Percentiles rank a stretch among this genome's conserved stretches.
These are phyloP conservation scores for Euphydryas editha DNA, from an alignment of 2,888 invertebrate genomes.

Conservation along the genomic window DNA sequence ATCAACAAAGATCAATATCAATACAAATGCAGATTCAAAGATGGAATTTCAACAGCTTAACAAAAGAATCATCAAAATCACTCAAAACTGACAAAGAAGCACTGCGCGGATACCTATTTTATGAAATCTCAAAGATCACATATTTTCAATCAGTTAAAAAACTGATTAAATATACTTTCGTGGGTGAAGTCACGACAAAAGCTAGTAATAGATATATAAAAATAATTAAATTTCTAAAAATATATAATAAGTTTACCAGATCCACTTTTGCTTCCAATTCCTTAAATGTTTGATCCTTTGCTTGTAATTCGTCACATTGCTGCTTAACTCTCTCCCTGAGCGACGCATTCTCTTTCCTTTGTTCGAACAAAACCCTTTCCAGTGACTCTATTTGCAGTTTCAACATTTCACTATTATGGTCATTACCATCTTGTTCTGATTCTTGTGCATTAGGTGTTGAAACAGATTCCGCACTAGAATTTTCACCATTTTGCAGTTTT, in stretches of 20 bases:
- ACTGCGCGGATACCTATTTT: no score
- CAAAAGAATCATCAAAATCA: no score
- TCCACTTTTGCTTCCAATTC: constrained; percentile 80
- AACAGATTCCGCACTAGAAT: neutral
- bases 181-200: no score
- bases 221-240: neutral
- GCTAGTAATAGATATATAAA: no score
- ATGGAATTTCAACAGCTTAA: no score
- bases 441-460: constrained; percentile 4
- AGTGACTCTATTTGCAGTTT: constrained; percentile 68
- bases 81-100: no score
- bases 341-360: constrained; percentile 64
- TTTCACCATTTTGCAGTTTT: neutral
- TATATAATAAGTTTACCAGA: constrained; percentile 55
- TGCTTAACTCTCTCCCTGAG: constrained; percentile 67
- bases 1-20: no score
- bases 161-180: no score
- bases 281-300: constrained; percentile 69
- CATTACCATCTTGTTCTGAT: constrained; percentile 38
- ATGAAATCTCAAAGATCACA: no score
- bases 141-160: no score
- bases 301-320: constrained; percentile 66
- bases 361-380: constrained; percentile 67
- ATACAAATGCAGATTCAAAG: no score
- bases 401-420: constrained; percentile 56